Evolutionary conservation across 2,797 vertebrate genomes (phyloP).

Genomic region (Merluccius polli): DNA sequence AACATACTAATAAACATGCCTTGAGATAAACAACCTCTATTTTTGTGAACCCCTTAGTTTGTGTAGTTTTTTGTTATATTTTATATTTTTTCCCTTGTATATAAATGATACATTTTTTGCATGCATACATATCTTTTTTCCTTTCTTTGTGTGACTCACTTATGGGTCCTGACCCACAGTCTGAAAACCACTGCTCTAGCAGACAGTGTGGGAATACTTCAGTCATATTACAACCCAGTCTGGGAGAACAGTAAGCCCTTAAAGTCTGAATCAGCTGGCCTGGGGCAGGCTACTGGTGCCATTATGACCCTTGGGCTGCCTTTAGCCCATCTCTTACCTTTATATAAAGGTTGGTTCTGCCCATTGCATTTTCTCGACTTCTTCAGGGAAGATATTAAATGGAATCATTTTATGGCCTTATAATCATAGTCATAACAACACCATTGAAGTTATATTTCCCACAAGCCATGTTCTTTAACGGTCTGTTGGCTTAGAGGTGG

Average conservation of each 20-base stretch:
- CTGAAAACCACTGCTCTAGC: too few species aligned
- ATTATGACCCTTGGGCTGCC: not conserved
- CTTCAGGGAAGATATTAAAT: not conserved
- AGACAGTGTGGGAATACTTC: not conserved
- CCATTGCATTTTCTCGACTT: not conserved
- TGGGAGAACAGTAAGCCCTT: not conserved
- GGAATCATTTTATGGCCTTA: not conserved
- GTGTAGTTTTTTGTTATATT: too few species aligned
- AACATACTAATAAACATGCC: not conserved
- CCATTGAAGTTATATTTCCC: not conserved
- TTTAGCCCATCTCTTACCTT: not conserved
- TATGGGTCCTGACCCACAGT: too few species aligned
- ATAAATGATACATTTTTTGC: too few species aligned
- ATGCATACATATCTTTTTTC: not conserved
- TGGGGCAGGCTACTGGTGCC: not conserved
- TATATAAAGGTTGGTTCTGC: not conserved
- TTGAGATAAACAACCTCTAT: not conserved
- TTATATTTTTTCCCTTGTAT: too few species aligned
- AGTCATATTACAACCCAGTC: not conserved
- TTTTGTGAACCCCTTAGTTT: too few species aligned
- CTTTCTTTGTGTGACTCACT: too few species aligned
- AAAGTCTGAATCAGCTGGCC: not conserved
- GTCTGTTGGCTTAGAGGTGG: not conserved
- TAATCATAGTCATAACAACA: slow-evolving; percentile 1
- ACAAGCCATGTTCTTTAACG: not conserved